A percentile compares a stretch with the other conserved stretches of the same genome.
Evolutionary conservation across 2,888 invertebrate species (phyloP).

Genomic region (Rhyacophila evoluta): DNA sequence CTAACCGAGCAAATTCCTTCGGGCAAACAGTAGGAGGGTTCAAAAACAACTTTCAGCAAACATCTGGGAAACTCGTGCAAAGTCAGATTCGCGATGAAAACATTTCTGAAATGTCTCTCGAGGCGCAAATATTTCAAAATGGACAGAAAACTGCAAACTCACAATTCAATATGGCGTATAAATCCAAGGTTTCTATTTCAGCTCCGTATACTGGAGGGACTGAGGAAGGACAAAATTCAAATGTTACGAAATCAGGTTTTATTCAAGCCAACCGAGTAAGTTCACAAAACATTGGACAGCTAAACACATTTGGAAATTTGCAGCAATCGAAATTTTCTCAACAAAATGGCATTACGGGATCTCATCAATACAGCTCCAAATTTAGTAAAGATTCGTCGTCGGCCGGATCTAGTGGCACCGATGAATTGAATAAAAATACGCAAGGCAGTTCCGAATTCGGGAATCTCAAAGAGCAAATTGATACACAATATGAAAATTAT

Average conservation of each 20-base stretch:
- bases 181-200: neutral
- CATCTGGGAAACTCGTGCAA: neutral
- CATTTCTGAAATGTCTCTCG: neutral
- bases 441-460: neutral
- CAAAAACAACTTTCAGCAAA: neutral
- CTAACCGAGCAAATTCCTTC: neutral
- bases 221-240: neutral
- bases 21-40: neutral
- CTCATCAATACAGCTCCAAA: conserved; percentile 43
- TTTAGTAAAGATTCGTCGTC: conserved; percentile 28
- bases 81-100: neutral
- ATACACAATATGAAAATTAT: neutral
- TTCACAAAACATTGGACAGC: neutral
- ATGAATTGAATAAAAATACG: neutral
- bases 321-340: conserved; percentile 23
- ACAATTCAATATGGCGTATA: neutral
- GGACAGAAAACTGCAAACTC: neutral
- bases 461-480: neutral
- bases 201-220: neutral
- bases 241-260: neutral
- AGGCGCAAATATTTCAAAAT: neutral
- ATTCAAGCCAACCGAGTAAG: neutral
- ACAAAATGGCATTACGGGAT: neutral
- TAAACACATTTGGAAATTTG: neutral
- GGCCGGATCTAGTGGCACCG: neutral